Percentiles rank a stretch among this genome's conserved stretches.
phyloP scores from a whole-genome alignment of 2,888 invertebrate genomes.

The Spodoptera littoralis region DNA sequence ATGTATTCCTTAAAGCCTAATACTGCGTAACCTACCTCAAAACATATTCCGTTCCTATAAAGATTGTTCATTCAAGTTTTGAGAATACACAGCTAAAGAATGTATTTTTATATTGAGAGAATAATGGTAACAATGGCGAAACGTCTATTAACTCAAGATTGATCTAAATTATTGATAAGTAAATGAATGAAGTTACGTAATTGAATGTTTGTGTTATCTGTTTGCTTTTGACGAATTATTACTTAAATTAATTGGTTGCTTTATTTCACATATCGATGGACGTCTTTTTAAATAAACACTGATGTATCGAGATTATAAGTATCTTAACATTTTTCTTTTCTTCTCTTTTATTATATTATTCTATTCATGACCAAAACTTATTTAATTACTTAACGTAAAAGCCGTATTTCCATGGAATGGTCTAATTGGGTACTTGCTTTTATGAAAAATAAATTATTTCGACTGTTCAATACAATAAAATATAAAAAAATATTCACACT shows the following conservation, averaged over 20 bases:
- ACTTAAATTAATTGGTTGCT: not conserved
- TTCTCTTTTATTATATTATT: too few species aligned
- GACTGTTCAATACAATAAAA: too few species aligned
- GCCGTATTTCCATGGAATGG: too few species aligned
- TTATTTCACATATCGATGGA: not conserved
- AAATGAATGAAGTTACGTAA: constrained; percentile 20
- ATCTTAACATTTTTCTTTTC: too few species aligned
- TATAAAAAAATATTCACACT: too few species aligned
- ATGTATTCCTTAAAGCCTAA: constrained; percentile 46
- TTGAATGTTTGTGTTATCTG: constrained; percentile 27
- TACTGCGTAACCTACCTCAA: constrained; percentile 52
- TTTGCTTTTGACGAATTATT: constrained; percentile 4
- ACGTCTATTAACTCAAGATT: constrained; percentile 52
- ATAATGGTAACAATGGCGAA: constrained; percentile 30
- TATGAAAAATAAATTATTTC: too few species aligned
- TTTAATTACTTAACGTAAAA: too few species aligned
- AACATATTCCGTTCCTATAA: constrained; percentile 51
- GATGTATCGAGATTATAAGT: too few species aligned
- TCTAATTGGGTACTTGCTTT: too few species aligned
- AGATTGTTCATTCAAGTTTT: constrained; percentile 23
- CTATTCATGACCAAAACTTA: too few species aligned
- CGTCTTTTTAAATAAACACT: too few species aligned
- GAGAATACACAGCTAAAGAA: constrained; percentile 16
- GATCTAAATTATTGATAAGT: constrained; percentile 38
- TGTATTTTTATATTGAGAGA: constrained; percentile 55